Conservation (phyloP, 2,113 vertebrate genomes). For the Cochlearius cochlearius region DNA sequence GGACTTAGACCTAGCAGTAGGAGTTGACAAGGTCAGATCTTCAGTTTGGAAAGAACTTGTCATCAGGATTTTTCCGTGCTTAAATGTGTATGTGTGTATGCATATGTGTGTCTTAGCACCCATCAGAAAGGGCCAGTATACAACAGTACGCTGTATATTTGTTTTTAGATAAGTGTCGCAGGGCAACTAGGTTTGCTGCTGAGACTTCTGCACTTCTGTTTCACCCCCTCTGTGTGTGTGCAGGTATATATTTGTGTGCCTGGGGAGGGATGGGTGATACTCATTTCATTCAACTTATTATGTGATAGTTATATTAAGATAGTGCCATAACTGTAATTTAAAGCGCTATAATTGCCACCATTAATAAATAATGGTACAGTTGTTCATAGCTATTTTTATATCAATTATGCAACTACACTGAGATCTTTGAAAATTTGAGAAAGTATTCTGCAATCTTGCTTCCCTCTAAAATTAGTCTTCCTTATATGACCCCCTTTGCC, state of each 20-base stretch:
- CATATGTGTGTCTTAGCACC: neutral
- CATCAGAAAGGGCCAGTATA: slow-evolving; percentile 27
- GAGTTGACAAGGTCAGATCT: neutral
- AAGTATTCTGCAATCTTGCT: neutral
- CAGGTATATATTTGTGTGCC: neutral
- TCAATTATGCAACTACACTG: neutral
- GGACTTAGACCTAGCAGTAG: neutral
- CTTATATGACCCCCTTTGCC: neutral
- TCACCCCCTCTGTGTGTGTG: neutral
- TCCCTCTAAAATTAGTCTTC: neutral
- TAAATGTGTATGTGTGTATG: neutral
- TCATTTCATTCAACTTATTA: neutral
- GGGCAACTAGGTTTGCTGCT: neutral
- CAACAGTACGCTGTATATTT: neutral
- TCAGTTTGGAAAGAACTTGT: neutral
- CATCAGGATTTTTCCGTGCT: neutral
- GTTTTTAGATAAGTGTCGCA: neutral
- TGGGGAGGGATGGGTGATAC: neutral
- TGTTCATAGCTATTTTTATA: neutral
- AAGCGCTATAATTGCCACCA: neutral
- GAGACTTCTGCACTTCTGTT: neutral
- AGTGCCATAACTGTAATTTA: neutral
- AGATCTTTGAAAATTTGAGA: neutral
- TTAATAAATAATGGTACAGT: neutral
- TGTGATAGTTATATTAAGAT: neutral